Conservation (phyloP, 2,797 vertebrate species). For the Falco cherrug region DNA sequence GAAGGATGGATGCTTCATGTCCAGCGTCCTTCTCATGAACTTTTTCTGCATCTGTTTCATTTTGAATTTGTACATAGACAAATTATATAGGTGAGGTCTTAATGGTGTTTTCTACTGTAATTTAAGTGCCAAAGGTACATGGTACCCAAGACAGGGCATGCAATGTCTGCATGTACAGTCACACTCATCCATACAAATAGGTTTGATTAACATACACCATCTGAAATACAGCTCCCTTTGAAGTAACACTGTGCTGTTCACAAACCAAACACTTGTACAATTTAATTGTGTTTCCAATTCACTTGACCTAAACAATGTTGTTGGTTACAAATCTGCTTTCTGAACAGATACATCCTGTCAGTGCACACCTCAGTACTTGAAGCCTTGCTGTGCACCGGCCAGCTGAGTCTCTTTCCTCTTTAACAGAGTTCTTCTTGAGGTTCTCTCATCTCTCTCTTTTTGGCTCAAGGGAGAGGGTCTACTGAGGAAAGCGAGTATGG, state of each 20-base stretch:
- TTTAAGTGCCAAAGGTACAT: neutral
- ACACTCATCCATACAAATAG: neutral
- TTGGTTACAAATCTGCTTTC: neutral
- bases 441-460: neutral
- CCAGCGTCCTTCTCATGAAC: neutral
- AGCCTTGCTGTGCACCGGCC: neutral
- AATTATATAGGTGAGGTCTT: neutral
- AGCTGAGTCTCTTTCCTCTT: neutral
- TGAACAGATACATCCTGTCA: neutral
- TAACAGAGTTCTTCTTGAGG: neutral
- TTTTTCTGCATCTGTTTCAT: neutral
- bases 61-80: neutral
- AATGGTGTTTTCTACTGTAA: neutral
- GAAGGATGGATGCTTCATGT: neutral
- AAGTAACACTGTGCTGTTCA: neutral
- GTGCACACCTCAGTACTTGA: neutral
- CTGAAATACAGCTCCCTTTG: neutral
- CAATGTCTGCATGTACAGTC: neutral
- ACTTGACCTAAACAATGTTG: neutral
- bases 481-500: neutral
- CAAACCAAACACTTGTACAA: neutral
- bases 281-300: neutral
- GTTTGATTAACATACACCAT: neutral
- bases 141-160: neutral
- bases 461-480: neutral